Conservation (phyloP, 2,888 invertebrate species). For the Crematogaster levior region DNA sequence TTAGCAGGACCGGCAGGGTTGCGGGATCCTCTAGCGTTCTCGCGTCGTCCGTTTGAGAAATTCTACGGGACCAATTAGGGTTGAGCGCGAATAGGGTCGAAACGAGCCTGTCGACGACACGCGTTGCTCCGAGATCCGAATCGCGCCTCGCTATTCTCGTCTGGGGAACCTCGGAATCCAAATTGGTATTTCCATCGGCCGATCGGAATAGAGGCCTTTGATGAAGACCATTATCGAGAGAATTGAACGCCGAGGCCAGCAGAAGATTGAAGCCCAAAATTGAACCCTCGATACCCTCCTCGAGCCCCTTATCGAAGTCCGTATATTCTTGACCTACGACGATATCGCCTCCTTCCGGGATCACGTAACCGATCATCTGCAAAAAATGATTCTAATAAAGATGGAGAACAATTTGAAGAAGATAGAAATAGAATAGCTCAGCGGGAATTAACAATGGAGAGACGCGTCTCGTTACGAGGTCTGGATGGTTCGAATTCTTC, state of each 20-base stretch:
- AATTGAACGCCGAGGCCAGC: conserved; percentile 87
- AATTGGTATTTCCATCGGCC: neutral
- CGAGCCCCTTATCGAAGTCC: conserved; percentile 88
- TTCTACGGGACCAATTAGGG: conserved; percentile 37
- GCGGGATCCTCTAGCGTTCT: neutral
- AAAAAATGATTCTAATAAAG: conserved; percentile 75
- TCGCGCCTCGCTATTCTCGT: conserved; percentile 26
- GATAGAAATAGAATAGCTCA: neutral
- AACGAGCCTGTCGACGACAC: conserved; percentile 5
- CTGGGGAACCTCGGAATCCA: conserved; percentile 7
- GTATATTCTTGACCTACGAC: conserved; percentile 91
- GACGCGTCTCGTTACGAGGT: neutral
- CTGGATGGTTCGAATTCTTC: neutral
- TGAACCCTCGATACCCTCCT: conserved; percentile 90
- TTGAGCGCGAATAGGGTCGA: neutral
- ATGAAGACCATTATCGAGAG: neutral
- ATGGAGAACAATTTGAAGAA: neutral
- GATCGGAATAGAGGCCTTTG: neutral
- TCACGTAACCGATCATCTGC: conserved; percentile 87
- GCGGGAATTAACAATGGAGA: neutral
- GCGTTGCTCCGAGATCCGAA: neutral
- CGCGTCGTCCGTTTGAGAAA: neutral
- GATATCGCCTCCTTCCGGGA: conserved; percentile 89
- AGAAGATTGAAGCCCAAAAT: conserved; percentile 90
- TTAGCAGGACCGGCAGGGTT: neutral